These are phyloP conservation scores for Pammene aurita DNA, from an alignment of 2,888 invertebrate genomes.

Conservation along the genomic window DNA sequence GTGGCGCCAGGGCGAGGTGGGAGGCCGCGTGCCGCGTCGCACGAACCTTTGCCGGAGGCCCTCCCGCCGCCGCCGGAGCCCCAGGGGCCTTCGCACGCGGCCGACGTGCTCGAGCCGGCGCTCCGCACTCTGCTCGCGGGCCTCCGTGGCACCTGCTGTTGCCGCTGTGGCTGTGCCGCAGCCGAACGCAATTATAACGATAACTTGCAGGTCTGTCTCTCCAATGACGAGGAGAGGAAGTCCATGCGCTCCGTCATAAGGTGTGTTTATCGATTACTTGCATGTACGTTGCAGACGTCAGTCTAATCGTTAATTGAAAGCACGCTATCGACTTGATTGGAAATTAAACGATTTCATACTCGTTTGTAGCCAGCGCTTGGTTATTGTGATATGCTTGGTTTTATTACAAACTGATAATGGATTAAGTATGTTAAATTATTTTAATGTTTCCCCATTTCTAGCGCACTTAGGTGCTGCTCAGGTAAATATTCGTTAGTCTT, in stretches of 20 bases:
- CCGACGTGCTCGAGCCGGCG: conserved; percentile 76
- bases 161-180: conserved; percentile 70
- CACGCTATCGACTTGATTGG: conserved; percentile 50
- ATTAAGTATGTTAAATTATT: conserved; percentile 55
- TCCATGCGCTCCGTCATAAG: conserved; percentile 86
- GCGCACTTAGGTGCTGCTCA: conserved; percentile 79
- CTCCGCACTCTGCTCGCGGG: conserved; percentile 71
- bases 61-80: conserved; percentile 47
- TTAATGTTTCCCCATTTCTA: conserved; percentile 76
- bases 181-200: conserved; percentile 67
- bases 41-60: conserved; percentile 59
- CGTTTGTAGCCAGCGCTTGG: conserved; percentile 46
- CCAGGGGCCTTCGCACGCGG: conserved; percentile 59
- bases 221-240: conserved; percentile 79
- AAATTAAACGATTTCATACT: conserved; percentile 55
- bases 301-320: conserved; percentile 53
- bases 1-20: conserved; percentile 60
- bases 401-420: conserved; percentile 50
- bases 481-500: conserved; percentile 72
- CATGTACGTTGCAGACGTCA: conserved; percentile 48
- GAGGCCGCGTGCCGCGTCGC: conserved; percentile 62
- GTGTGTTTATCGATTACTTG: conserved; percentile 73
- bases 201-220: conserved; percentile 82
- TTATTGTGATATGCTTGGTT: conserved; percentile 47
- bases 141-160: conserved; percentile 72